Evolutionary conservation across 2,113 vertebrate species (phyloP).

Genomic region (Anolis carolinensis): DNA sequence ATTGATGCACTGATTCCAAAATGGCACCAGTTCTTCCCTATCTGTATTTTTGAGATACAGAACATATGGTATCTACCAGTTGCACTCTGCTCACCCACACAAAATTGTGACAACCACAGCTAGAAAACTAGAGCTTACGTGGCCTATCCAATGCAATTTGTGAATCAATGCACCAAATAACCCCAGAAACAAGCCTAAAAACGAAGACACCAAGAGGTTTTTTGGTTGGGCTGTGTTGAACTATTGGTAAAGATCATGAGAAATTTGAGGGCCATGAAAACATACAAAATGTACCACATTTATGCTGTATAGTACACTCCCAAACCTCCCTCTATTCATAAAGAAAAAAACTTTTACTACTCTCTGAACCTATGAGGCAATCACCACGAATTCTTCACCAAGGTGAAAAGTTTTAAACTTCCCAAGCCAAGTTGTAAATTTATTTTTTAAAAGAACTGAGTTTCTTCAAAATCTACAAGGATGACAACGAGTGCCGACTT

Average conservation of each 20-base stretch:
- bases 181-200: too few species aligned
- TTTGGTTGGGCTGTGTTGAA: background rate
- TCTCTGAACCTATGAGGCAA: background rate
- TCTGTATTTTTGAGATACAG: too few species aligned
- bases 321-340: background rate
- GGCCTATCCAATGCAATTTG: background rate
- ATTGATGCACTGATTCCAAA: too few species aligned
- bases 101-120: background rate
- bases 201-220: too few species aligned
- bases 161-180: background rate
- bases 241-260: background rate
- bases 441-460: background rate
- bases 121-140: too few species aligned
- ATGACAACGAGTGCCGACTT: background rate
- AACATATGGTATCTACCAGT: too few species aligned
- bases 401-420: background rate
- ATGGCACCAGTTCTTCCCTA: too few species aligned
- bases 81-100: background rate
- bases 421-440: slow-evolving; percentile 8
- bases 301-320: background rate
- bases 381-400: background rate
- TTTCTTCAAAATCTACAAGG: slow-evolving; percentile 14
- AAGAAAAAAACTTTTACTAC: background rate
- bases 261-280: background rate
- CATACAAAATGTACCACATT: background rate